Percentiles rank a stretch among this genome's conserved stretches.
These are phyloP conservation scores for Nibea coibor DNA, from an alignment of 2,113 vertebrate genomes.

Conservation along the genomic window DNA sequence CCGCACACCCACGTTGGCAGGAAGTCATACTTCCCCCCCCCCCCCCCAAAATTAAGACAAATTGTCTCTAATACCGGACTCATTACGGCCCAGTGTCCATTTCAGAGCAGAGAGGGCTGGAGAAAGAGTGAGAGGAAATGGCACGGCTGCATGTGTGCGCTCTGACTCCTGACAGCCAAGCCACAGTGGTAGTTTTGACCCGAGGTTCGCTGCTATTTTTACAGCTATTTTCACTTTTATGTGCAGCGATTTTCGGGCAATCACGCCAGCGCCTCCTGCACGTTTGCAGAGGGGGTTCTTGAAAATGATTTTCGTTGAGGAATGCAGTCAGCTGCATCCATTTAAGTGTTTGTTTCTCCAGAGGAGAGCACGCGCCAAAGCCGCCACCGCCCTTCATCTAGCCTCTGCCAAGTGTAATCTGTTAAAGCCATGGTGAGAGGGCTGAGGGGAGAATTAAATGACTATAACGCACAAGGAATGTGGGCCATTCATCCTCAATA, in stretches of 20 bases:
- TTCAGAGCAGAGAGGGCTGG: slow-evolving; percentile 32
- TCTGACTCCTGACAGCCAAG: slow-evolving; percentile 17
- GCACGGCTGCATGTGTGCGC: slow-evolving; percentile 16
- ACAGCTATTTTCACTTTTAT: slow-evolving; percentile 16
- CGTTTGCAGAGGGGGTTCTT: slow-evolving; percentile 33
- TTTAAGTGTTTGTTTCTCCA: slow-evolving; percentile 76
- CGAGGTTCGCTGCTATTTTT: neutral
- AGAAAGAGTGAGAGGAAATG: slow-evolving; percentile 3
- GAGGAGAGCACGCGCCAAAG: slow-evolving; percentile 65
- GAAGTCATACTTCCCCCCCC: slow-evolving; percentile 41
- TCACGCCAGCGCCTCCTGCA: slow-evolving; percentile 16
- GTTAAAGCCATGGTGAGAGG: slow-evolving; percentile 74
- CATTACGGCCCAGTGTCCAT: slow-evolving; percentile 49
- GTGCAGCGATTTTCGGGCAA: slow-evolving; percentile 29
- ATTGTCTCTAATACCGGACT: slow-evolving; percentile 58
- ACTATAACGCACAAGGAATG: slow-evolving; percentile 77
- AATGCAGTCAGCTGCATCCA: slow-evolving; percentile 74
- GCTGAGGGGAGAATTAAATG: slow-evolving; percentile 78
- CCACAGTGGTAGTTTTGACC: slow-evolving; percentile 8
- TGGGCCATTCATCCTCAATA: slow-evolving; percentile 76
- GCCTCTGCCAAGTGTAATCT: slow-evolving; percentile 77
- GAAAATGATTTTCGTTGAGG: slow-evolving; percentile 50
- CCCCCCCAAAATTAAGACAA: slow-evolving; percentile 70
- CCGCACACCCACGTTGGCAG: slow-evolving; percentile 45
- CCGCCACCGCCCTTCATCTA: slow-evolving; percentile 68